phyloP scores from a whole-genome alignment of 1,140 invertebrate species.

The Ectropis grisescens region DNA sequence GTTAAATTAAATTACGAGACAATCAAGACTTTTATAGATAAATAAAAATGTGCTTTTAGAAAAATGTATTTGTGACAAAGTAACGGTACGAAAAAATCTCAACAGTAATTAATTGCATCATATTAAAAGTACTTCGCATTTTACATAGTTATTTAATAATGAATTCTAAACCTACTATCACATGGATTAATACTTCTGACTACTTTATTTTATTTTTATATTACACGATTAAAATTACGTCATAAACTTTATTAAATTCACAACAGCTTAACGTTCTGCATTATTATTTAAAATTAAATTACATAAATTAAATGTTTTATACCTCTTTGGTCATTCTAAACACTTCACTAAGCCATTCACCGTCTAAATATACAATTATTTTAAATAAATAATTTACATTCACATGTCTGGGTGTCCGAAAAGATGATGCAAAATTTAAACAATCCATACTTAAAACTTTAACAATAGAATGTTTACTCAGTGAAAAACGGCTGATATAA shows the following conservation, averaged over 20 bases:
- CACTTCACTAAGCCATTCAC: no score
- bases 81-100: neutral
- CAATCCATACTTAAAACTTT: no score
- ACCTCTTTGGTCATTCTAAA: constrained; percentile 50
- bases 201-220: constrained; percentile 32
- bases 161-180: constrained; percentile 55
- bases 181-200: constrained; percentile 56
- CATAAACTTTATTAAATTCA: constrained; percentile 32
- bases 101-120: no score
- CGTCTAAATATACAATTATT: constrained; percentile 3
- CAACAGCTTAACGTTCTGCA: constrained; percentile 30
- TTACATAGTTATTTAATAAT: neutral
- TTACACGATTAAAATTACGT: constrained; percentile 29
- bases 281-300: constrained; percentile 17
- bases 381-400: no score
- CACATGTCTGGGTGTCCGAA: no score
- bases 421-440: no score
- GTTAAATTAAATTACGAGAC: no score
- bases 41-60: neutral
- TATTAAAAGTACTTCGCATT: no score
- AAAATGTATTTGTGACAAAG: constrained; percentile 2
- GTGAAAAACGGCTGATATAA: no score
- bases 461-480: no score
- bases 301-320: no score
- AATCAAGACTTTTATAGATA: neutral